Percentiles rank a stretch among this genome's conserved stretches.
Evolutionary conservation across 2,113 vertebrate genomes (phyloP).

Genomic region (Scortum barcoo): DNA sequence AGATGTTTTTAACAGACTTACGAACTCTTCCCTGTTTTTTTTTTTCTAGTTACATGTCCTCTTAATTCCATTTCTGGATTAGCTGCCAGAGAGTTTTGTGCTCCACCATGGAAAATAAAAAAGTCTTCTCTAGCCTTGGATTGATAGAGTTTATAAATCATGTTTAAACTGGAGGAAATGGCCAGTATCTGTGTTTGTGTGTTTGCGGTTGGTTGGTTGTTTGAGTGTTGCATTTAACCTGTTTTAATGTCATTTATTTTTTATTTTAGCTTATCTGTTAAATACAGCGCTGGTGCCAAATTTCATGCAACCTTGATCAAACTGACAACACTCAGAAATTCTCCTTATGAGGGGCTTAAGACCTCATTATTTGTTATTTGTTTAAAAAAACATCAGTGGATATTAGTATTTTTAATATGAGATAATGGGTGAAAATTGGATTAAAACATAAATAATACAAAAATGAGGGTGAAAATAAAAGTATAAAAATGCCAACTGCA

Average conservation of each 20-base stretch:
- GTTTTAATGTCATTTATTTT: background rate
- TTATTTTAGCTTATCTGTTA: background rate
- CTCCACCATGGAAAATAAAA: conserved; percentile 2
- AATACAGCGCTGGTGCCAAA: background rate
- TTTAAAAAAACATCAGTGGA: background rate
- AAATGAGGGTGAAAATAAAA: background rate
- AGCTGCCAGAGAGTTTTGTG: conserved; percentile 18
- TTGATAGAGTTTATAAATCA: conserved; percentile 50
- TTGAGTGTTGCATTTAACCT: background rate
- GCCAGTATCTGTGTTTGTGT: conserved; percentile 3
- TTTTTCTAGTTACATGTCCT: background rate
- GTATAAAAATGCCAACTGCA: background rate
- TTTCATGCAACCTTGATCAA: background rate
- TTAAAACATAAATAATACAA: background rate
- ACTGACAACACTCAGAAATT: background rate
- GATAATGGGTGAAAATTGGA: background rate
- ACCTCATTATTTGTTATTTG: background rate
- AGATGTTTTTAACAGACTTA: conserved; percentile 49
- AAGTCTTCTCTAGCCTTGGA: conserved; percentile 48
- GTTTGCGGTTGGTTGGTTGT: background rate
- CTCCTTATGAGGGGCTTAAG: background rate
- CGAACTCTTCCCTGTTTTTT: background rate
- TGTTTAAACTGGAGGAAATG: conserved; percentile 37
- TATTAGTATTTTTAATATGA: background rate
- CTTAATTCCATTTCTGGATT: conserved; percentile 29